Evolutionary conservation across 2,888 invertebrate genomes (phyloP).

Genomic region (Antitype chi): DNA sequence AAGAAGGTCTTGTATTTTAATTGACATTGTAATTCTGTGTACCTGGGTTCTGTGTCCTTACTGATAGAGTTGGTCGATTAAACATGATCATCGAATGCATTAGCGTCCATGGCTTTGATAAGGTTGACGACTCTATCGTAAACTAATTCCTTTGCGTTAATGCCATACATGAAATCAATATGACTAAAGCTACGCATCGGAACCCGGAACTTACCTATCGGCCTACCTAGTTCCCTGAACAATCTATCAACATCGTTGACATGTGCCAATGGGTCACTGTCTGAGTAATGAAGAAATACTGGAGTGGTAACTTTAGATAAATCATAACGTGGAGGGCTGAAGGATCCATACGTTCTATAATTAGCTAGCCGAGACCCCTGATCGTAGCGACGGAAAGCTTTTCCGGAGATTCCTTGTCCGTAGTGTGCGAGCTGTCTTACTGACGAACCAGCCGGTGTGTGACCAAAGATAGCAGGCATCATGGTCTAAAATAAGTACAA

Average conservation of each 20-base stretch:
- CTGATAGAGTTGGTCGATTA: not conserved
- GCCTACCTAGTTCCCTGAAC: slow-evolving; percentile 88
- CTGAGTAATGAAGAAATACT: slow-evolving; percentile 92
- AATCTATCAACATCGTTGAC: slow-evolving; percentile 90
- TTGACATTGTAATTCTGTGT: slow-evolving; percentile 1
- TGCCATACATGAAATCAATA: slow-evolving; percentile 93
- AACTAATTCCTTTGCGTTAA: slow-evolving; percentile 90
- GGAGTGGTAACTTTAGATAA: slow-evolving; percentile 90
- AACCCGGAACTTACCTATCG: slow-evolving; percentile 90
- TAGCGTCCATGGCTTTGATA: slow-evolving; percentile 83
- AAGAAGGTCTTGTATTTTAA: not conserved
- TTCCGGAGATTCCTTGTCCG: slow-evolving; percentile 91
- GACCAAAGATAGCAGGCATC: slow-evolving; percentile 92
- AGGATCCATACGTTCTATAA: slow-evolving; percentile 87
- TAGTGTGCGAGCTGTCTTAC: slow-evolving; percentile 93
- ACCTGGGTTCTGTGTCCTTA: not conserved
- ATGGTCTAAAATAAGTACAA: slow-evolving; percentile 88
- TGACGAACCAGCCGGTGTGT: slow-evolving; percentile 93
- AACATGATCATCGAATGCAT: slow-evolving; percentile 33
- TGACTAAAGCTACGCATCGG: slow-evolving; percentile 91
- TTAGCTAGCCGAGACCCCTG: slow-evolving; percentile 88
- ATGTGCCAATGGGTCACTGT: slow-evolving; percentile 92
- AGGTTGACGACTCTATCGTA: slow-evolving; percentile 90
- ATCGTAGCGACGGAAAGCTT: slow-evolving; percentile 91
- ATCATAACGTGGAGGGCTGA: slow-evolving; percentile 91